Base-by-base conservation (phyloP, 2,113 vertebrate species). In the Alethe castanea region DNA sequence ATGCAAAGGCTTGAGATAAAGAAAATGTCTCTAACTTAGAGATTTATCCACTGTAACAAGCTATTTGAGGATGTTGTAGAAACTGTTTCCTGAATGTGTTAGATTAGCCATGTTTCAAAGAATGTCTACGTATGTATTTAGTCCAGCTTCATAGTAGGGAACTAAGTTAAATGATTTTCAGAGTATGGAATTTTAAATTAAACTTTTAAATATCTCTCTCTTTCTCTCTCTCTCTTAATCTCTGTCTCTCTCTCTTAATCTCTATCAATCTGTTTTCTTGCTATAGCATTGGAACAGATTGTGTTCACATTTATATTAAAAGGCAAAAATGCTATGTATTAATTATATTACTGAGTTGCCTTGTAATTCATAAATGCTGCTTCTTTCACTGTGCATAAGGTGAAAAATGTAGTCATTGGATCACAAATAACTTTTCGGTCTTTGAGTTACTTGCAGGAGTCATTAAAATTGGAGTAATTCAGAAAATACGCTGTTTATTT, bases 401-500 rank as follows among this genome's bases (percentile, higher is more conserved):
- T 93, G 33, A 36, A 61, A 70, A 90, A 82, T 40, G 6, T 38
- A 56, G 40, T 50, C 5, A 28, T 13, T 88, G 40, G 76, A 92
- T 25, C 56, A 76, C 28, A 88, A 92, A 24, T 69, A 73, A 31
- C 36, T 76, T 86, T 42, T 61, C 2, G 9, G 16, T 69, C 67
- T n/a, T 65, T 54, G 29, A 57, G 31, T 23, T 81, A 48, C n/a
- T 70, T 91, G 4, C 66, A 90, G 38, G 67, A 83, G 28, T 82
- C 45, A 31, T 14, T 44, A 35, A 24, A 86, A 12, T 67, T 90
- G 52, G 19, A 33, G 18, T 81, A 50, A 25, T 70, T 53, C 22
- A 64, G n/a, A 88, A 92, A 78, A 78, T 72, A 50, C 4, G 70
- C 28, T 90, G 52, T 81, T 78, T 96, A 33, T 93, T 97, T 97